Percentiles rank a stretch among this genome's conserved stretches.
Evolutionary conservation across 2,797 vertebrate genomes (phyloP).

Genomic region (Gallinago nigripennis): DNA sequence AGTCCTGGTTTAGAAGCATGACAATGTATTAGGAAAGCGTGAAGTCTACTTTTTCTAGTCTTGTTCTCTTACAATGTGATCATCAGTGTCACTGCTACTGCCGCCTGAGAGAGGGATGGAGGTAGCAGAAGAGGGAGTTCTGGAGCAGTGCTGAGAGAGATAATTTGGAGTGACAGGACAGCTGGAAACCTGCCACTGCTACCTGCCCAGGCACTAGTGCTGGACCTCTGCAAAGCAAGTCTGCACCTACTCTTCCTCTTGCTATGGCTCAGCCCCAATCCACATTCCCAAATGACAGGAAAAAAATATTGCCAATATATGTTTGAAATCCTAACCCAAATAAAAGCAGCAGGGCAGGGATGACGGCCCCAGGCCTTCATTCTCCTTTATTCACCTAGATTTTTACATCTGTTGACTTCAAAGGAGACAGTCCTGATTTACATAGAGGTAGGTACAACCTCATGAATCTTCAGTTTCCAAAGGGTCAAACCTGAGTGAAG

Average conservation of each 20-base stretch:
- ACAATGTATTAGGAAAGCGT: neutral
- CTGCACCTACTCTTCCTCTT: constrained; percentile 6
- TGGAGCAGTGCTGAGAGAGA: neutral
- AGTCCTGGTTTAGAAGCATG: neutral
- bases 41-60: neutral
- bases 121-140: neutral
- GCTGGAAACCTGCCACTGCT: neutral
- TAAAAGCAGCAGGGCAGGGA: constrained; percentile 42
- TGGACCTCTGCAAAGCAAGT: neutral
- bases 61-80: neutral
- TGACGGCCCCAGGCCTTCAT: neutral
- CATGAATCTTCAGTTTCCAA: constrained; percentile 44
- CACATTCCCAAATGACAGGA: constrained; percentile 57
- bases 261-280: constrained; percentile 4
- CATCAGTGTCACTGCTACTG: neutral
- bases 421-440: constrained; percentile 47
- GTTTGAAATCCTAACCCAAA: constrained; percentile 61
- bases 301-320: neutral
- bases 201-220: neutral
- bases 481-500: constrained; percentile 9
- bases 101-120: neutral
- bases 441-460: neutral
- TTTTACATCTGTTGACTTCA: constrained; percentile 42
- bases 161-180: neutral
- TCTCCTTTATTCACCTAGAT: neutral